These are phyloP conservation scores for Athetis lepigone DNA, from an alignment of 2,888 invertebrate genomes.

Conservation along the genomic window DNA sequence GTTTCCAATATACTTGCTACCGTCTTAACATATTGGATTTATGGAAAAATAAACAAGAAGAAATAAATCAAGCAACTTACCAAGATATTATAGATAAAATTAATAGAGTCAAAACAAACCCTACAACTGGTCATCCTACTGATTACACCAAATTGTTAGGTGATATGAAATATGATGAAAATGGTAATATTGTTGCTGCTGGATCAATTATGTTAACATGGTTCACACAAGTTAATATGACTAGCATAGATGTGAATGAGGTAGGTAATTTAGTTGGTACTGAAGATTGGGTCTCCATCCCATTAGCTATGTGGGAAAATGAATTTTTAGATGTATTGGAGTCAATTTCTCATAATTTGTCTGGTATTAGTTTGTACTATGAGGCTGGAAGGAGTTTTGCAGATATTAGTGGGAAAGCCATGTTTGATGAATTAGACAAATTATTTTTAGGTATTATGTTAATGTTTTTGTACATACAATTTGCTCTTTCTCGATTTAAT, in stretches of 20 bases:
- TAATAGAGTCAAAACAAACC: slow-evolving; percentile 91
- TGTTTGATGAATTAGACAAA: slow-evolving; percentile 94
- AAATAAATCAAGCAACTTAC: slow-evolving; percentile 89
- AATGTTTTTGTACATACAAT: slow-evolving; percentile 94
- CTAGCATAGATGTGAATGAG: slow-evolving; percentile 91
- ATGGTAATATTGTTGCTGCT: slow-evolving; percentile 92
- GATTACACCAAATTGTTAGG: slow-evolving; percentile 92
- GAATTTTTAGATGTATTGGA: slow-evolving; percentile 87
- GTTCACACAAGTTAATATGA: slow-evolving; percentile 93
- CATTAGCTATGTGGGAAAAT: slow-evolving; percentile 91
- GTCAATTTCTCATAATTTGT: slow-evolving; percentile 72
- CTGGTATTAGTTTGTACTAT: slow-evolving; percentile 88
- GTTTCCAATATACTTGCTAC: slow-evolving; percentile 91
- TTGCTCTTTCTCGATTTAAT: slow-evolving; percentile 94
- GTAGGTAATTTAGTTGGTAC: slow-evolving; percentile 94
- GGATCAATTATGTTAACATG: slow-evolving; percentile 91
- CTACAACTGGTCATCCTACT: slow-evolving; percentile 92
- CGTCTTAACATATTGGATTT: slow-evolving; percentile 92
- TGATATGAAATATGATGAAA: slow-evolving; percentile 89
- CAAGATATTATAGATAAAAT: slow-evolving; percentile 91
- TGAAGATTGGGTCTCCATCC: slow-evolving; percentile 93
- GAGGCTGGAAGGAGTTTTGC: slow-evolving; percentile 93
- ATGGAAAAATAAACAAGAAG: slow-evolving; percentile 91
- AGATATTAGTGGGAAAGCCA: slow-evolving; percentile 93
- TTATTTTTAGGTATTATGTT: slow-evolving; percentile 92